phyloP scores from a whole-genome alignment of 2,888 invertebrate species.

The Nebria brevicollis region DNA sequence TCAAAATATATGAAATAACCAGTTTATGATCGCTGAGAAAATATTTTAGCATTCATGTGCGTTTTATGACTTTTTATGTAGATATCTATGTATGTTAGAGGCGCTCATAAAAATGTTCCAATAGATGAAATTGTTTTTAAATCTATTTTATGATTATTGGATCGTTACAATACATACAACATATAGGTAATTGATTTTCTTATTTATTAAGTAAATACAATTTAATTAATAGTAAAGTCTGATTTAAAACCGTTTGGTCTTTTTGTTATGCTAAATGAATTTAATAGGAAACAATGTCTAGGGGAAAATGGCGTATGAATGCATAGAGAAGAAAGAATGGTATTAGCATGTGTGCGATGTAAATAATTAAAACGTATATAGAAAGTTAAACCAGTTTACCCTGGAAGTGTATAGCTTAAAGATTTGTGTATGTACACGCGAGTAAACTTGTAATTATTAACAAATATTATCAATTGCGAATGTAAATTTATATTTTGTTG shows the following conservation, averaged over 20 bases:
- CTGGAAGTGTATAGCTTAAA: not conserved
- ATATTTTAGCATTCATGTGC: no score
- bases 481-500: not conserved
- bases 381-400: not conserved
- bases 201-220: no score
- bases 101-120: not conserved
- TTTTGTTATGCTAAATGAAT: not conserved
- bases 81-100: no score
- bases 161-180: no score
- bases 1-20: not conserved
- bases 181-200: no score
- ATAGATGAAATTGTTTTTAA: not conserved
- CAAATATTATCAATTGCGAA: not conserved
- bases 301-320: not conserved
- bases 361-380: not conserved
- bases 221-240: no score
- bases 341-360: not conserved
- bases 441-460: not conserved
- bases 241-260: no score
- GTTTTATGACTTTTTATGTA: no score
- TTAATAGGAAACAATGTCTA: not conserved
- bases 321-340: not conserved
- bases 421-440: not conserved
- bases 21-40: not conserved
- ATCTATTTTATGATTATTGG: no score